Conservation (phyloP, 2,113 vertebrate genomes). For the Pheucticus melanocephalus region DNA sequence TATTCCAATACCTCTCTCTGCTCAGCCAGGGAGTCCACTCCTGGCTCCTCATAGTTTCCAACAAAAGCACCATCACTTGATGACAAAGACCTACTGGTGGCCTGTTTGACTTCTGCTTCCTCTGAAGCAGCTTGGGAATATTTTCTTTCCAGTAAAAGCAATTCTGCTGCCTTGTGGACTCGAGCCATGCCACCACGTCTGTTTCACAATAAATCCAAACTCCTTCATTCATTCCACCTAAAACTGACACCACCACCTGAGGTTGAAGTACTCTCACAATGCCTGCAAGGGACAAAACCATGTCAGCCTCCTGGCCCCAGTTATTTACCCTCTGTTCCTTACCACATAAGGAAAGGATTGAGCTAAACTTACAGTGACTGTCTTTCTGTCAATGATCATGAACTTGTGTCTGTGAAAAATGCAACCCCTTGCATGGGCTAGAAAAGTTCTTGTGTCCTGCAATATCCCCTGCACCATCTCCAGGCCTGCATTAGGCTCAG, state of each 20-base stretch:
- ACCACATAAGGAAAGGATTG: not conserved
- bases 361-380: not conserved
- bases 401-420: not conserved
- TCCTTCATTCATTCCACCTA: not conserved
- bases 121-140: not conserved
- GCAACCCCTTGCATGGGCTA: not conserved
- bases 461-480: not conserved
- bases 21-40: not conserved
- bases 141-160: not conserved
- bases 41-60: not conserved
- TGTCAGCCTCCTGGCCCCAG: not conserved
- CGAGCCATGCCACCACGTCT: rapidly evolving
- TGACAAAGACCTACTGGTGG: not conserved
- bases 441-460: not conserved
- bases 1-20: not conserved
- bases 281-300: not conserved
- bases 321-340: not conserved
- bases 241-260: not conserved
- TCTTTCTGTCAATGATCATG: not conserved
- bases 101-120: not conserved
- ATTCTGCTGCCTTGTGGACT: not conserved
- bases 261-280: not conserved
- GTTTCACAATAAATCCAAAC: not conserved
- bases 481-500: not conserved
- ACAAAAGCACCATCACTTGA: not conserved